Conservation (phyloP, 1,140 invertebrate genomes). For the Anastrepha ludens region DNA sequence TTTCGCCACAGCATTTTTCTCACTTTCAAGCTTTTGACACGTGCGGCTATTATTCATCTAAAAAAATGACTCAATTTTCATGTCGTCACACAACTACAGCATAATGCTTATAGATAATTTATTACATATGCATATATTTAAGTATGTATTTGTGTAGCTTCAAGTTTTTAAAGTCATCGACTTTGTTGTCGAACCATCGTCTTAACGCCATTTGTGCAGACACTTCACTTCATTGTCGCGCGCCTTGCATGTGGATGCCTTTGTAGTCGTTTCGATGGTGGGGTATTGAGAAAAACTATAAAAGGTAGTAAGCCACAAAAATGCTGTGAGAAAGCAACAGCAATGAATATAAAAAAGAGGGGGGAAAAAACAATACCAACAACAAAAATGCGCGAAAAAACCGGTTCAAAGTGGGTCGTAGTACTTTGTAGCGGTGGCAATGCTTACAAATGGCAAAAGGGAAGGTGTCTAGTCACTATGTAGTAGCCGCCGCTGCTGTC, state of each 20-base stretch:
- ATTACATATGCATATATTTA: not conserved
- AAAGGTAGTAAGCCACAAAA: conserved; percentile 30
- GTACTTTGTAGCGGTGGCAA: conserved; percentile 1
- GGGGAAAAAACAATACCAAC: not conserved
- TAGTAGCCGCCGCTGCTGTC: not conserved
- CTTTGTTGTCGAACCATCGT: conserved; percentile 24
- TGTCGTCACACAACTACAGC: not conserved
- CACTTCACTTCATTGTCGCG: not conserved
- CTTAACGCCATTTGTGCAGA: not conserved
- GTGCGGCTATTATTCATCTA: conserved; percentile 8
- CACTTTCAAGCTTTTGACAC: conserved; percentile 14
- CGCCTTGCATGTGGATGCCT: not conserved
- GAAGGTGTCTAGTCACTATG: not conserved
- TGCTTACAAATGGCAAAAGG: conserved; percentile 2
- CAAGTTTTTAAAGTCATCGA: conserved; percentile 31
- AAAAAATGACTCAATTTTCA: conserved; percentile 39
- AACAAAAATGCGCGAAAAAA: conserved; percentile 7
- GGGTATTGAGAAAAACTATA: conserved; percentile 24
- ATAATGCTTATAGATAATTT: conserved; percentile 2
- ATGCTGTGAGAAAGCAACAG: not conserved
- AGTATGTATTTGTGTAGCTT: not conserved
- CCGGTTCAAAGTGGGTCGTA: conserved; percentile 51
- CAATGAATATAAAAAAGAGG: not conserved
- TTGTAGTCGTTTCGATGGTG: not conserved
- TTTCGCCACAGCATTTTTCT: not conserved